These are phyloP conservation scores for Microctonus aethiopoides DNA, from an alignment of 2,888 invertebrate species.

Conservation along the genomic window DNA sequence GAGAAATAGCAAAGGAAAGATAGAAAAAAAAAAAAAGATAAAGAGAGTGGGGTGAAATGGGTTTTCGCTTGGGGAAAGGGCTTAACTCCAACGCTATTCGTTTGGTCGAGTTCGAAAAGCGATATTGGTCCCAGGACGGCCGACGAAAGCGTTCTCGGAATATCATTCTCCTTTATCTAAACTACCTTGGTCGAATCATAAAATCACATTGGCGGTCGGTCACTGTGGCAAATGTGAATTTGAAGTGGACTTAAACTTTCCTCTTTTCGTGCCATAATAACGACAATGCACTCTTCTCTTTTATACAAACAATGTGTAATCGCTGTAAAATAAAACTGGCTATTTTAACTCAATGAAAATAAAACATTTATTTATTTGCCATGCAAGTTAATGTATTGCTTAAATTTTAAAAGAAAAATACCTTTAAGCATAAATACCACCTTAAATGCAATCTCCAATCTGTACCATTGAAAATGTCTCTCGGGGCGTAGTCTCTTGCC, in stretches of 20 bases:
- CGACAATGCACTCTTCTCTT: neutral
- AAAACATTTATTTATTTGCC: neutral
- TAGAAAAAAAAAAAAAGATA: slow-evolving; percentile 18
- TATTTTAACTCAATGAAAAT: neutral
- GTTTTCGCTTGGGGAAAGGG: slow-evolving; percentile 38
- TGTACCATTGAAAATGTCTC: slow-evolving; percentile 14
- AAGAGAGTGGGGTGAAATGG: slow-evolving; percentile 27
- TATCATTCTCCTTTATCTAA: slow-evolving; percentile 51
- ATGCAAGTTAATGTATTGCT: neutral
- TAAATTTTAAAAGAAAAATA: neutral
- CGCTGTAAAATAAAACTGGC: neutral
- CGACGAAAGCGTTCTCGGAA: slow-evolving; percentile 46
- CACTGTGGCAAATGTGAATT: slow-evolving; percentile 19
- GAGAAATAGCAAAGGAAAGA: slow-evolving; percentile 22
- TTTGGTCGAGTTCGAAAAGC: slow-evolving; percentile 38
- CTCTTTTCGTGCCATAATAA: neutral
- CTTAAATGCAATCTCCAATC: slow-evolving; percentile 18
- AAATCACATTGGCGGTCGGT: slow-evolving; percentile 34
- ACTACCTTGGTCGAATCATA: slow-evolving; percentile 48
- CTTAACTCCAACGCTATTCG: slow-evolving; percentile 39
- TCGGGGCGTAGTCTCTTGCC: slow-evolving; percentile 23
- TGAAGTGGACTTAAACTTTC: neutral
- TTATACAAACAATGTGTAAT: neutral
- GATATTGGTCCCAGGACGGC: slow-evolving; percentile 47
- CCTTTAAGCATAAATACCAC: neutral